phyloP scores from a whole-genome alignment of 2,113 vertebrate species.

The Urocitellus parryii region DNA sequence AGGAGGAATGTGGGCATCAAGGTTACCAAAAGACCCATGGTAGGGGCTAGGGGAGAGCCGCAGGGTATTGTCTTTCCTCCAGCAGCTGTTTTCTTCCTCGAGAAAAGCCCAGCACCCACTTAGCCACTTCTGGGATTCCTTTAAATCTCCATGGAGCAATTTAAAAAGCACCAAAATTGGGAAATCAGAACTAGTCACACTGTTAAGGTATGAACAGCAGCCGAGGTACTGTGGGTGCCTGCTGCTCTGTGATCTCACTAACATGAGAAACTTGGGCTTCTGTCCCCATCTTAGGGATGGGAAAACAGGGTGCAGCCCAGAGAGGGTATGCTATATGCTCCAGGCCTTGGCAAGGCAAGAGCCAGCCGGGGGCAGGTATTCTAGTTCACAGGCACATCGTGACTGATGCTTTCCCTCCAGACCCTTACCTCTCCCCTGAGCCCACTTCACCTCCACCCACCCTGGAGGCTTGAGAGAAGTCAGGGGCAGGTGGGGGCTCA shows the following conservation, averaged over 20 bases:
- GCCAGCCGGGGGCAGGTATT: background rate
- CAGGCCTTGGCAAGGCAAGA: background rate
- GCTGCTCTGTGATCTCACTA: background rate
- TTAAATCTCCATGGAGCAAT: background rate
- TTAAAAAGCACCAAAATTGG: background rate
- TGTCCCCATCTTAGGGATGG: background rate
- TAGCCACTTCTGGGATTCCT: background rate
- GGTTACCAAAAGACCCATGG: background rate
- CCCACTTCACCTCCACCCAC: rapidly evolving
- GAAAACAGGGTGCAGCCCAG: background rate
- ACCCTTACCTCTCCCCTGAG: rapidly evolving
- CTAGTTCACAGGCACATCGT: background rate
- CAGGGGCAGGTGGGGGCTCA: rapidly evolving
- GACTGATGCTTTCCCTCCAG: background rate
- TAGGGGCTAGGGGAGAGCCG: too few species aligned
- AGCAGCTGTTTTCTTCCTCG: background rate
- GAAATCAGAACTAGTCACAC: background rate
- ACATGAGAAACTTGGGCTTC: background rate
- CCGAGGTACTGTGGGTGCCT: background rate
- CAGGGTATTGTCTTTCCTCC: background rate
- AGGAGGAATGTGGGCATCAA: background rate
- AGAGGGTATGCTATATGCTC: background rate
- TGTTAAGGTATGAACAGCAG: rapidly evolving
- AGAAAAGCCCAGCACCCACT: background rate
- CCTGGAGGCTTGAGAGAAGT: background rate